Conservation (phyloP, 2,797 vertebrate species). For the Euphonia xanthogaster region DNA sequence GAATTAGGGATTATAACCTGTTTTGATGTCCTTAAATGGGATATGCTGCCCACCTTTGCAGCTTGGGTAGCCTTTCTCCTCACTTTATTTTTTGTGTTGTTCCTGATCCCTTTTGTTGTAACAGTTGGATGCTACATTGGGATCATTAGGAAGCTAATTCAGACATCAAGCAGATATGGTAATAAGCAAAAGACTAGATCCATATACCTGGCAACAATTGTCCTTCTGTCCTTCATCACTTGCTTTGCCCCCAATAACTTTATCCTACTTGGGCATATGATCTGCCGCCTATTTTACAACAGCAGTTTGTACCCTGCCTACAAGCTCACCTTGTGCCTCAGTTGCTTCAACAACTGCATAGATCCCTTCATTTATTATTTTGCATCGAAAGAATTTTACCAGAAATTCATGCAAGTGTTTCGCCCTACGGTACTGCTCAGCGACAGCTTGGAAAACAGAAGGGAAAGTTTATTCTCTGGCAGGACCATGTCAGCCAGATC, state of each 20-base stretch:
- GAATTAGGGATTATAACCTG: constrained; percentile 86
- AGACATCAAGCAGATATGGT: constrained; percentile 31
- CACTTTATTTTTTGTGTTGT: constrained; percentile 79
- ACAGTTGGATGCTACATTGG: constrained; percentile 87
- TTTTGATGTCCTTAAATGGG: constrained; percentile 87
- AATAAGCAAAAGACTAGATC: constrained; percentile 79
- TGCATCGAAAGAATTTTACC: constrained; percentile 89
- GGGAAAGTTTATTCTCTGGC: constrained; percentile 77
- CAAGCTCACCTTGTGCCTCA: constrained; percentile 88
- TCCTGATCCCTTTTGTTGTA: constrained; percentile 85
- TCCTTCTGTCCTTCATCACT: constrained; percentile 84
- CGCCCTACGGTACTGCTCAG: background rate
- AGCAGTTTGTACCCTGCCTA: constrained; percentile 84
- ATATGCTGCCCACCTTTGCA: constrained; percentile 79
- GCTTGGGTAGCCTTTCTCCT: constrained; percentile 87
- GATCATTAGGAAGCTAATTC: constrained; percentile 82
- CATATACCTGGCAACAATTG: constrained; percentile 77
- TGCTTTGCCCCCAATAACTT: constrained; percentile 93
- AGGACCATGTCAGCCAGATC: constrained; percentile 58
- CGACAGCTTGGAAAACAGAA: constrained; percentile 56
- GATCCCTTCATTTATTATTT: constrained; percentile 97
- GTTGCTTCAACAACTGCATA: constrained; percentile 91
- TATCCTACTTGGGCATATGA: constrained; percentile 81
- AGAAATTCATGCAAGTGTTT: constrained; percentile 80
- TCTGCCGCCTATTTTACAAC: constrained; percentile 76